Conservation (phyloP, 2,797 vertebrate species). For the Eulemur albifrons region DNA sequence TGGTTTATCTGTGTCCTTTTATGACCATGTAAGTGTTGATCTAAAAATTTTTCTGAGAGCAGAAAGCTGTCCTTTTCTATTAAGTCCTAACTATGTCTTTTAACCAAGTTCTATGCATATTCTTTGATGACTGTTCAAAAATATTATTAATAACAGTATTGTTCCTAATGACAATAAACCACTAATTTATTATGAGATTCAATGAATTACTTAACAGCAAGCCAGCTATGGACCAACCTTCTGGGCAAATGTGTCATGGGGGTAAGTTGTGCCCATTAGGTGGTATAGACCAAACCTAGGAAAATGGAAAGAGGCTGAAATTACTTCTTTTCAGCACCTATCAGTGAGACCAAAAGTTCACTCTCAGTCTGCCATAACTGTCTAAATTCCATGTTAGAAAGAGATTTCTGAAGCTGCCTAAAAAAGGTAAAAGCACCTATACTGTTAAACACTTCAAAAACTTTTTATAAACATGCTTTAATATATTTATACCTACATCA, state of each 20-base stretch:
- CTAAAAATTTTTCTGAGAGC: not conserved
- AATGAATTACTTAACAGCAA: not conserved
- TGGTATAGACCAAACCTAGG: not conserved
- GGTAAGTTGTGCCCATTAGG: not conserved
- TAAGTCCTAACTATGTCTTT: not conserved
- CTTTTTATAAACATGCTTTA: not conserved
- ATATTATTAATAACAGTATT: not conserved
- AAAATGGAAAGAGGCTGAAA: not conserved
- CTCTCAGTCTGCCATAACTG: not conserved
- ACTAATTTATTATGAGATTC: conserved; percentile 8
- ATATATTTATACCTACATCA: not conserved
- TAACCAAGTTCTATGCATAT: not conserved
- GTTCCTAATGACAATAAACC: not conserved
- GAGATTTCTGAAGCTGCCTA: not conserved
- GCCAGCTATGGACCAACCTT: not conserved
- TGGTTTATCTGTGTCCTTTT: not conserved
- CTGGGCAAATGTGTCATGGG: not conserved
- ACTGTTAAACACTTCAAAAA: not conserved
- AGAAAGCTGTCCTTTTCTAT: not conserved
- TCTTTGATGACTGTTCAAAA: conserved; percentile 7
- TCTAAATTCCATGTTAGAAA: not conserved
- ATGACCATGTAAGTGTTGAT: not conserved
- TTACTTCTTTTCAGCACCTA: not conserved
- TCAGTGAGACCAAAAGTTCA: conserved; percentile 20
- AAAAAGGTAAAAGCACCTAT: not conserved